Conservation (phyloP, 2,797 vertebrate species). For the Tenualosa thibaudeaui region DNA sequence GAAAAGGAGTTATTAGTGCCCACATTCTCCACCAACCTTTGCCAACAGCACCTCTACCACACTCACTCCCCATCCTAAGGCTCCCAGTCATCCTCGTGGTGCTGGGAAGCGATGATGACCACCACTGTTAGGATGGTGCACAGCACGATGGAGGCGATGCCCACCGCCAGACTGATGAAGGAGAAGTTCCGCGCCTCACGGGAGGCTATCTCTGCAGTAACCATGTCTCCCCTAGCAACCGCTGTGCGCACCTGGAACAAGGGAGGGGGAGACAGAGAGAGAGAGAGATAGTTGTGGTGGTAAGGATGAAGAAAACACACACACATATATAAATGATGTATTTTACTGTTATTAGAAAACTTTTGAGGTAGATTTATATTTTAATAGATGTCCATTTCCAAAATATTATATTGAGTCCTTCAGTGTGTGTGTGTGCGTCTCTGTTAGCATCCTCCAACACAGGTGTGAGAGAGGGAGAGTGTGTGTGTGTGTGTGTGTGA, state of each 20-base stretch:
- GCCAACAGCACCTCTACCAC: not conserved
- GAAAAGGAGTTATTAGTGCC: constrained; percentile 2
- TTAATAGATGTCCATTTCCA: too few relatives aligned
- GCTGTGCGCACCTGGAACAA: constrained; percentile 84
- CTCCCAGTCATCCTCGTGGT: constrained; percentile 94
- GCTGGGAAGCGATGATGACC: constrained; percentile 93
- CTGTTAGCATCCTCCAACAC: too few relatives aligned
- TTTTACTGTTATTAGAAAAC: too few relatives aligned
- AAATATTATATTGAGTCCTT: too few relatives aligned
- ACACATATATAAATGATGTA: not conserved
- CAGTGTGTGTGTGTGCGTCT: not conserved
- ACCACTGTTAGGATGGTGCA: constrained; percentile 96
- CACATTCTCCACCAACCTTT: constrained; percentile 9
- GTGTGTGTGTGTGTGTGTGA: not conserved
- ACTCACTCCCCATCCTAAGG: constrained; percentile 65
- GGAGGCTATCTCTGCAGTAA: constrained; percentile 92
- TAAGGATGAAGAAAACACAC: not conserved
- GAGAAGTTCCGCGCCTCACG: constrained; percentile 94
- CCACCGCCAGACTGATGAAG: constrained; percentile 94
- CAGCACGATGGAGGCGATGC: constrained; percentile 92
- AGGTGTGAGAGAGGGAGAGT: not conserved
- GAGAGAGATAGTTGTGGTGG: not conserved
- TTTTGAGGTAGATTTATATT: too few relatives aligned
- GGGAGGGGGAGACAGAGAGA: not conserved
- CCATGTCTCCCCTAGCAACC: constrained; percentile 89